Percentiles rank a stretch among this genome's conserved stretches.
These are phyloP conservation scores for Sebastes minor DNA, from an alignment of 2,797 vertebrate genomes.

Conservation along the genomic window DNA sequence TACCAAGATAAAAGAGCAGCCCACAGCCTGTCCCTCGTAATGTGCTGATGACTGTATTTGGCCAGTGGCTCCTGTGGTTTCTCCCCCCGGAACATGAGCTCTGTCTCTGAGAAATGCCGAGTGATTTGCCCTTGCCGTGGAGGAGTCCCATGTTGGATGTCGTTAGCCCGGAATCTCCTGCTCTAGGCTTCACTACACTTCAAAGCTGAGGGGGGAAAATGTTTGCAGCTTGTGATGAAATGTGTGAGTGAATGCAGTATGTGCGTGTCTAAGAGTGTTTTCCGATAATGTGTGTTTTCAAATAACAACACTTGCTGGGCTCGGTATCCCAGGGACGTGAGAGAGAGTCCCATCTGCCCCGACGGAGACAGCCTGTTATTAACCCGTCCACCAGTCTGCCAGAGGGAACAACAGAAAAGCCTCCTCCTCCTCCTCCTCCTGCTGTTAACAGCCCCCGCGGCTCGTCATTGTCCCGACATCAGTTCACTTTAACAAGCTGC, in stretches of 20 bases:
- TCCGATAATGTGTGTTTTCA: conserved; percentile 49
- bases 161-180: conserved; percentile 65
- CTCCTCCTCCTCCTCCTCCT: conserved; percentile 35
- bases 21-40: conserved; percentile 51
- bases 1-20: conserved; percentile 41
- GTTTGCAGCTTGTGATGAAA: conserved; percentile 58
- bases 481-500: conserved; percentile 62
- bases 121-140: conserved; percentile 55
- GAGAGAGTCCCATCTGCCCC: conserved; percentile 74
- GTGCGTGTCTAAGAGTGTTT: conserved; percentile 42
- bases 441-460: conserved; percentile 46
- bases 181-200: conserved; percentile 59
- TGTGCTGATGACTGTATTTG: conserved; percentile 74
- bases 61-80: conserved; percentile 71
- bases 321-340: conserved; percentile 44
- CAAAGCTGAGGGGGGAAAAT: conserved; percentile 59
- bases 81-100: conserved; percentile 69
- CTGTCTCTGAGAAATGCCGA: conserved; percentile 49
- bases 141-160: conserved; percentile 62
- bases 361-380: conserved; percentile 73
- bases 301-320: conserved; percentile 53
- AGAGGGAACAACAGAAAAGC: conserved; percentile 57
- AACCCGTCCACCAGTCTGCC: conserved; percentile 65
- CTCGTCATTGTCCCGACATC: conserved; percentile 60
- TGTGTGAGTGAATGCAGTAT: conserved; percentile 25